Conservation (phyloP, 2,888 invertebrate genomes). For the Leptarthrus brevirostris region DNA sequence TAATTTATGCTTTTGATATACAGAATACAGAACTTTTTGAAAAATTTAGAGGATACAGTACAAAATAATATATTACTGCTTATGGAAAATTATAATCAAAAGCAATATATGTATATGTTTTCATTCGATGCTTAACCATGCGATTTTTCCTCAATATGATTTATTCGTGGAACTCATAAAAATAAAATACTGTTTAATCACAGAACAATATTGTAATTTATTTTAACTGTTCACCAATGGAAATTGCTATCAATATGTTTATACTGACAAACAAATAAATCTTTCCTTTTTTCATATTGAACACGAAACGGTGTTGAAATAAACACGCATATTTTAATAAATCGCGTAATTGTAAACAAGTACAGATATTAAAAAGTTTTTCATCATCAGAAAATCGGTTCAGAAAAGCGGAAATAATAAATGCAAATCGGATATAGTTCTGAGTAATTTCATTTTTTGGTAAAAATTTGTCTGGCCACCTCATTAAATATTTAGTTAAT, state of each 20-base stretch:
- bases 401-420: conserved; percentile 3
- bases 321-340: not conserved
- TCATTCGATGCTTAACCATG: no score
- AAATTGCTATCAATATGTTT: not conserved
- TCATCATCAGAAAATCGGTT: conserved; percentile 12
- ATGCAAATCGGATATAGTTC: not conserved
- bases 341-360: not conserved
- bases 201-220: not conserved
- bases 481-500: conserved; percentile 35
- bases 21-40: no score
- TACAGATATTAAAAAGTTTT: conserved; percentile 10
- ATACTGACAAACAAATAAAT: not conserved
- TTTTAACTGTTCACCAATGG: not conserved
- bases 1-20: no score
- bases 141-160: no score
- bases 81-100: no score
- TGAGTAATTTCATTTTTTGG: conserved; percentile 29
- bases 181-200: no score
- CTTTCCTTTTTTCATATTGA: not conserved
- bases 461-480: conserved; percentile 13
- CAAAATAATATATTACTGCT: no score
- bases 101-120: no score
- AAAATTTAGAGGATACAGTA: no score
- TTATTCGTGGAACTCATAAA: no score
- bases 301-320: not conserved